phyloP scores from a whole-genome alignment of 2,888 invertebrate genomes.

The Bedellia somnulentella region DNA sequence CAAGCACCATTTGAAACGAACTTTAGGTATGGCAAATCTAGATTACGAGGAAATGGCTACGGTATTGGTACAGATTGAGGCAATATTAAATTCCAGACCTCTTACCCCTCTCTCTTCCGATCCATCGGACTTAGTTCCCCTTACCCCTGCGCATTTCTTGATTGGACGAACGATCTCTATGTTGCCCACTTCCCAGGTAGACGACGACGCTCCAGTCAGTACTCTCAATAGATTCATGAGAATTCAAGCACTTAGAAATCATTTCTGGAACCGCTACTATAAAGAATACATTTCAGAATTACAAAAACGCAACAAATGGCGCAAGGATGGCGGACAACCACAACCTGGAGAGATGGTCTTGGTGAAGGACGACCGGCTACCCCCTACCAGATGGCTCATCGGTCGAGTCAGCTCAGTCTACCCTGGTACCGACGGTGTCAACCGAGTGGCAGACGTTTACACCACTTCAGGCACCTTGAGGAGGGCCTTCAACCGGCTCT shows the following conservation, averaged over 20 bases:
- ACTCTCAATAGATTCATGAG: background rate
- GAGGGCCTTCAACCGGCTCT: slow-evolving; percentile 4
- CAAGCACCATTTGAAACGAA: slow-evolving; percentile 5
- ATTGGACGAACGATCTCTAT: too few relatives aligned
- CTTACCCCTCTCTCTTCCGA: slow-evolving; percentile 4
- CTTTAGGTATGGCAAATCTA: slow-evolving; percentile 2
- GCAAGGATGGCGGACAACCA: background rate
- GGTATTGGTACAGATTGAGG: slow-evolving; percentile 4
- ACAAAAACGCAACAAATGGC: slow-evolving; percentile 13
- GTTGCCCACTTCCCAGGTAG: slow-evolving; percentile 2
- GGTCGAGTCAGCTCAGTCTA: slow-evolving; percentile 3
- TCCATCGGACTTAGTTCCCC: background rate
- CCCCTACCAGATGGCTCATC: slow-evolving; percentile 5
- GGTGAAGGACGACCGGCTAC: slow-evolving; percentile 3
- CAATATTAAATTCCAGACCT: slow-evolving; percentile 2
- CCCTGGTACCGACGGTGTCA: slow-evolving; percentile 6
- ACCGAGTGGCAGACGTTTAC: slow-evolving; percentile 4
- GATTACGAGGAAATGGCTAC: slow-evolving; percentile 6
- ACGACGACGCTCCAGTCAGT: background rate
- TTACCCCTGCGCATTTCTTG: too few relatives aligned
- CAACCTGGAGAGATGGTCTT: slow-evolving; percentile 1
- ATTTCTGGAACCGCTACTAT: slow-evolving; percentile 3
- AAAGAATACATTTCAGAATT: slow-evolving; percentile 12
- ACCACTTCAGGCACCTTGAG: slow-evolving; percentile 4
- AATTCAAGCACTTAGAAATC: background rate